phyloP scores from a whole-genome alignment of 2,113 vertebrate genomes.

The human region DNA sequence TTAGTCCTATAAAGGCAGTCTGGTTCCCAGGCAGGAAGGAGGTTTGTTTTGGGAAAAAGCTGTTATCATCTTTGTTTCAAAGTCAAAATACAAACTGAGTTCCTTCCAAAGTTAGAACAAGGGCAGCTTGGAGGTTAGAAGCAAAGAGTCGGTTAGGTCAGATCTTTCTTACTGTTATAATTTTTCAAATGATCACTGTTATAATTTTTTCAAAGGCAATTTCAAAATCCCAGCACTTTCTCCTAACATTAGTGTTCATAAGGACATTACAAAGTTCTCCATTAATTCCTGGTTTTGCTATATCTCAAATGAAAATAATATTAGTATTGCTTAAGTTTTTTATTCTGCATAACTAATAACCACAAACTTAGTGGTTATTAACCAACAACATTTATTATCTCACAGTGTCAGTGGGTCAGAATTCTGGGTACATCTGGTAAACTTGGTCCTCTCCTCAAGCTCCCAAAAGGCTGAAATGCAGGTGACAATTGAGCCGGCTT shows the following conservation, averaged over 20 bases:
- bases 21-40: no score
- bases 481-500: not conserved
- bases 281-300: not conserved
- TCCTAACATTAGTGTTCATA: rapidly evolving
- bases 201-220: no score
- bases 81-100: no score
- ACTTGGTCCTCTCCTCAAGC: rapidly evolving
- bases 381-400: not conserved
- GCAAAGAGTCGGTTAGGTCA: no score
- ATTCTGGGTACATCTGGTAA: not conserved
- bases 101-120: no score
- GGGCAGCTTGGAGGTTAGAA: no score
- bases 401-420: not conserved
- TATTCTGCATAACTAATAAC: not conserved
- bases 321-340: not conserved
- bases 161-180: no score
- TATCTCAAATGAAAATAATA: not conserved
- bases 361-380: not conserved
- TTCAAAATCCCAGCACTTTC: not conserved
- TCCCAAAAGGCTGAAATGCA: not conserved
- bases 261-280: not conserved
- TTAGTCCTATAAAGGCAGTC: no score
- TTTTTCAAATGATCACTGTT: no score
- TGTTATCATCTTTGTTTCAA: no score
- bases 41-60: no score